Evolutionary conservation across 2,797 vertebrate species (phyloP), one percentile per base, ranked within the genome.

Genomic region (Sebastes alutus): DNA sequence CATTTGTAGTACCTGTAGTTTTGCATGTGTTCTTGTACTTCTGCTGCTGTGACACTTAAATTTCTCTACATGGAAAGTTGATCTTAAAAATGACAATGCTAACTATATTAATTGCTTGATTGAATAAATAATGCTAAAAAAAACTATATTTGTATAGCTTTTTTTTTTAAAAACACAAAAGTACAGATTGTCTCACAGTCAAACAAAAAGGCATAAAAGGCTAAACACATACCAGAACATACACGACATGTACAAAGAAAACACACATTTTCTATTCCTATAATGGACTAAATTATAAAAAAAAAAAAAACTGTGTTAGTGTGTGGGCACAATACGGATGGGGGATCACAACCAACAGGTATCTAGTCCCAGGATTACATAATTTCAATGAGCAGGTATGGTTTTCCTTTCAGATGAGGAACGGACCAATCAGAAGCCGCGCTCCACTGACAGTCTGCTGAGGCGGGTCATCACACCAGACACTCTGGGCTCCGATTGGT

Each of bases 401-500:
- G 14, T 42, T 77, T 80, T 22, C 10, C 56, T 29, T 29, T 35
- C 2, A 42, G 52, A 71, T 52, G 22, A 77, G 55, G 0, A 18
- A 35, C 8, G 2, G 78, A 69, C 95, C 93, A 96, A 95, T 96
- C 85, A 88, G 72, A 88, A 5, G 30, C 67, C 32, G 64, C 25
- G 5, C 14, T 64, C 6, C 22, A 4, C 25, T 23, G 77, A 69
- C 86, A 68, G 35, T 7, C 13, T 0, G 6, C 56, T 27, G 30
- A 75, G 96, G 95, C 95, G 95, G 95, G 83, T 33, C 94, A 90
- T 96, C 96, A 95, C 95, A 83, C 95, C 94, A 96, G 96, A 23
- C 82, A 64, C 62, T 85, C 64, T 74, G 7, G 0, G 2, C 23
- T 23, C 23, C 85, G 22, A 95, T 92, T 95, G 94, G 94, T 23